phyloP scores from a whole-genome alignment of 2,888 invertebrate species.

The Anticlea derivata region DNA sequence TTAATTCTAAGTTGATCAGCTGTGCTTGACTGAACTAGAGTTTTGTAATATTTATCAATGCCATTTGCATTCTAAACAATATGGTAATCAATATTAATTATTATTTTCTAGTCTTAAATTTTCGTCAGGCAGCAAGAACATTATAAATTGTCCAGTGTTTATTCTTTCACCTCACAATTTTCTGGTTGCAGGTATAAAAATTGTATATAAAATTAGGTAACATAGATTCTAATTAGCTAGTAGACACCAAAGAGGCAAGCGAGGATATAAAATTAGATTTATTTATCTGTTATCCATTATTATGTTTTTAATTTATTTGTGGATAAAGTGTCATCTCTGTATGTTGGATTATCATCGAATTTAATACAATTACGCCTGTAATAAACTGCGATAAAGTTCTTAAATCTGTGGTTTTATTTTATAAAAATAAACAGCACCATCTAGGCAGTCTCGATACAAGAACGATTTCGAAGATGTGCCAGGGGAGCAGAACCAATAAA shows the following conservation, averaged over 20 bases:
- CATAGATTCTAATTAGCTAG: conserved; percentile 69
- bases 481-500: too few relatives aligned
- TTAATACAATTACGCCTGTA: conserved; percentile 60
- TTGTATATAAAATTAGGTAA: conserved; percentile 45
- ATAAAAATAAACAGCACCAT: not conserved
- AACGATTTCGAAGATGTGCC: too few relatives aligned
- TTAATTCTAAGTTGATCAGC: conserved; percentile 8
- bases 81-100: conserved; percentile 23
- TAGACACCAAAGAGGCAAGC: conserved; percentile 82
- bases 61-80: conserved; percentile 15
- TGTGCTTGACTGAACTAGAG: not conserved
- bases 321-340: conserved; percentile 42
- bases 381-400: conserved; percentile 69
- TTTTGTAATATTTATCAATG: conserved; percentile 14
- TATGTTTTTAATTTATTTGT: conserved; percentile 80
- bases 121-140: conserved; percentile 16
- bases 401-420: conserved; percentile 42
- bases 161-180: conserved; percentile 38
- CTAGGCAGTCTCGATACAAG: too few relatives aligned
- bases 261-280: conserved; percentile 62
- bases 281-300: conserved; percentile 78
- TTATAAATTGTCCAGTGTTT: conserved; percentile 26
- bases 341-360: conserved; percentile 61
- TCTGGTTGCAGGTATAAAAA: conserved; percentile 36
- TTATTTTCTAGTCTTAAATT: conserved; percentile 37